Conservation (phyloP, 35 echinoderm and acorn worm species). For the Strongylocentrotus purpuratus region DNA sequence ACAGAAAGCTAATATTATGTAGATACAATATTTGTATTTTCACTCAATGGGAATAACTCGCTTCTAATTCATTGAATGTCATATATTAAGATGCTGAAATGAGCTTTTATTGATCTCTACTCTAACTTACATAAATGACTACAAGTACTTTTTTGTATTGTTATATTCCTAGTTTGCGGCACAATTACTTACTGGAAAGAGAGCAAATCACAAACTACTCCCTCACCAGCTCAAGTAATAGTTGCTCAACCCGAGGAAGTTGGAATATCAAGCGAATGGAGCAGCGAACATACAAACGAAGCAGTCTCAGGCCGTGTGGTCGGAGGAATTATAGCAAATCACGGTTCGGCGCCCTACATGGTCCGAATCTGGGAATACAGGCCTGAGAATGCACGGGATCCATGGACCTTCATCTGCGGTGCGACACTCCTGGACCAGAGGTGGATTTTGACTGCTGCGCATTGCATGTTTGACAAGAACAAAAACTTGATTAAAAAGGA, state of each 20-base stretch:
- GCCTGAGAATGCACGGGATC: not conserved
- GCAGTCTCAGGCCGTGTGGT: constrained; percentile 51
- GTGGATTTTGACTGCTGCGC: constrained; percentile 84
- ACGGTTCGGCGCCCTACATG: constrained; percentile 85
- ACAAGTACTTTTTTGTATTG: too few relatives aligned
- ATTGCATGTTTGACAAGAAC: constrained; percentile 13
- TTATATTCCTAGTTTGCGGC: not conserved
- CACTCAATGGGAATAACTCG: too few relatives aligned
- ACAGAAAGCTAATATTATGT: too few relatives aligned
- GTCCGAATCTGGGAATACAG: constrained; percentile 46
- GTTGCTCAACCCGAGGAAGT: constrained; percentile 31
- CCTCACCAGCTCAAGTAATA: constrained; percentile 56
- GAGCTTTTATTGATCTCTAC: too few relatives aligned
- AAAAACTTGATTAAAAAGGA: not conserved
- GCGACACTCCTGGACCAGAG: constrained; percentile 67
- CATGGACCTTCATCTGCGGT: constrained; percentile 59
- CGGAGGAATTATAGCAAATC: constrained; percentile 61
- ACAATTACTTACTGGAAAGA: not conserved
- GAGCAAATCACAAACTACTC: not conserved
- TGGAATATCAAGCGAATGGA: not conserved
- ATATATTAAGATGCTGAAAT: too few relatives aligned
- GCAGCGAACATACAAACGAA: not conserved
- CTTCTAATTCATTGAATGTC: too few relatives aligned
- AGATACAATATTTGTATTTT: too few relatives aligned
- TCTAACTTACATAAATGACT: not conserved